Evolutionary conservation across 92 coral and sea anemone genomes (phyloP).

Genomic region (Zoanthus sociatus): DNA sequence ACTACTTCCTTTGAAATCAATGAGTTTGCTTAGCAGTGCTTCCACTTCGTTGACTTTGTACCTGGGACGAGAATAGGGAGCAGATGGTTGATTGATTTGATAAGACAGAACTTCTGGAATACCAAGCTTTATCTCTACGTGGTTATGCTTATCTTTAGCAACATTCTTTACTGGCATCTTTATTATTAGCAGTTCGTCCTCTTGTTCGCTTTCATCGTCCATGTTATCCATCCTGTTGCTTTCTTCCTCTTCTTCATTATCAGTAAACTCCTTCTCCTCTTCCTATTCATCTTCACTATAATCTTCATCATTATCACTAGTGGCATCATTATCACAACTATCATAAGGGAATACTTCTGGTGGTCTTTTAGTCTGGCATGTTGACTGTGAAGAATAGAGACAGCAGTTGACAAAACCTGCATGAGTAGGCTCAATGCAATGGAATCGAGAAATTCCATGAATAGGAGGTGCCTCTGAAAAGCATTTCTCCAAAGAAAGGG

Average conservation of each 20-base stretch:
- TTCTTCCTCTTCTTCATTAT: slow-evolving; percentile 26
- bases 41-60: slow-evolving; percentile 38
- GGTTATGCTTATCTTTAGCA: slow-evolving; percentile 26
- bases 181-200: slow-evolving; percentile 15
- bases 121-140: slow-evolving; percentile 32
- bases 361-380: slow-evolving; percentile 47
- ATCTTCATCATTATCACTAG: slow-evolving; percentile 7
- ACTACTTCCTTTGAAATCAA: slow-evolving; percentile 33
- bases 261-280: slow-evolving; percentile 18
- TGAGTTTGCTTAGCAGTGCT: slow-evolving; percentile 41
- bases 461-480: slow-evolving; percentile 51
- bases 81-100: slow-evolving; percentile 40
- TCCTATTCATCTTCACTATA: slow-evolving; percentile 8
- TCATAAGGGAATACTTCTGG: slow-evolving; percentile 40
- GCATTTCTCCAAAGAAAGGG: slow-evolving; percentile 37
- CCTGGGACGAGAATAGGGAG: slow-evolving; percentile 39
- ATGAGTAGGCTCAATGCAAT: slow-evolving; percentile 54
- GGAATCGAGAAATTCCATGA: slow-evolving; percentile 53
- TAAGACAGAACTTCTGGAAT: slow-evolving; percentile 34
- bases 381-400: slow-evolving; percentile 52
- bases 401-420: slow-evolving; percentile 41
- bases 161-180: slow-evolving; percentile 47
- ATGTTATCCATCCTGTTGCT: slow-evolving; percentile 38
- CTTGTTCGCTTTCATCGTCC: slow-evolving; percentile 22
- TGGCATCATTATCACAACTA: slow-evolving; percentile 23